Conservation (phyloP, 2,797 vertebrate genomes). For the Sebastes kiyomatsui region DNA sequence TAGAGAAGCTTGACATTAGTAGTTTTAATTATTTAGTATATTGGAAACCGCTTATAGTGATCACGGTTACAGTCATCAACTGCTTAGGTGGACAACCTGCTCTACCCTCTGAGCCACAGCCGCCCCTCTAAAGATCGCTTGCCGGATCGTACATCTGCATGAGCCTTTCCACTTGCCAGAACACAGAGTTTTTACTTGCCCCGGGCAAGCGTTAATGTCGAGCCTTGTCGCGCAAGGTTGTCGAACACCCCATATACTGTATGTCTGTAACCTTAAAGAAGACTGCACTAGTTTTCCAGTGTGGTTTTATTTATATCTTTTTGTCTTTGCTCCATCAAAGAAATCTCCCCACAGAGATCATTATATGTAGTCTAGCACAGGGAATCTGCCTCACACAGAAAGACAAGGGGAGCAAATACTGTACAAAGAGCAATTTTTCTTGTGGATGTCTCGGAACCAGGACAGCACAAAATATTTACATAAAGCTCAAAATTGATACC, state of each 20-base stretch:
- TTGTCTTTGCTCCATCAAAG: constrained; percentile 20
- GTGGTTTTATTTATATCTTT: constrained; percentile 14
- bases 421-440: neutral
- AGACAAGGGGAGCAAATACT: neutral
- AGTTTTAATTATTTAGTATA: too few species aligned
- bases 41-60: too few species aligned
- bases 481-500: neutral
- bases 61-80: too few species aligned
- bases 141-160: too few species aligned
- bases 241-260: neutral
- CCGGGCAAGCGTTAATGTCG: too few species aligned
- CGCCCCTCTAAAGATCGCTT: too few species aligned
- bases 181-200: too few species aligned
- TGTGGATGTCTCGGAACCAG: neutral
- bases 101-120: too few species aligned
- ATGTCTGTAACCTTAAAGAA: neutral
- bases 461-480: neutral
- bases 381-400: neutral
- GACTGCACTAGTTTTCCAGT: neutral
- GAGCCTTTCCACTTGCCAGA: too few species aligned
- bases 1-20: too few species aligned
- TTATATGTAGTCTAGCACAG: constrained; percentile 10
- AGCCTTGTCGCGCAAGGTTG: neutral
- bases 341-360: constrained; percentile 30
- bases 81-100: too few species aligned